Evolutionary conservation across 2,113 vertebrate genomes (phyloP).

Genomic region (Gambusia affinis): DNA sequence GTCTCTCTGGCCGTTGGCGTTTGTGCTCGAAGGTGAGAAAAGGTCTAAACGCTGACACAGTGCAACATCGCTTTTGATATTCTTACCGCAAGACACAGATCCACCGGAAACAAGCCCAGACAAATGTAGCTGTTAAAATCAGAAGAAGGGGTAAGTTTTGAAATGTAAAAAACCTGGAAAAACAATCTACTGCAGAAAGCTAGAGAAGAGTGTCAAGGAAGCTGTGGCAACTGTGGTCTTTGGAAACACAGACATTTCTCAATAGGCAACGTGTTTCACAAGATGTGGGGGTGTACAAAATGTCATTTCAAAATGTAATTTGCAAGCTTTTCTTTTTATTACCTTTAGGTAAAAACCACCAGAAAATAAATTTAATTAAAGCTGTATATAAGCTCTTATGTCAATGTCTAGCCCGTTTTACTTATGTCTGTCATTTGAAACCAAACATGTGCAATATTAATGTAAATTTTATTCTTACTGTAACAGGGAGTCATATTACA

Average conservation of each 20-base stretch:
- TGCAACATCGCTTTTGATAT: constrained; percentile 58
- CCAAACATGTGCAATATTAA: neutral
- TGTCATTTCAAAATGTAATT: neutral
- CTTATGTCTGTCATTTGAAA: neutral
- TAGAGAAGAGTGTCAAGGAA: constrained; percentile 30
- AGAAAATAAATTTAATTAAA: neutral
- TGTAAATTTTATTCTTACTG: constrained; percentile 11
- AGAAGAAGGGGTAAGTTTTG: constrained; percentile 12
- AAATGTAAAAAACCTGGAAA: constrained; percentile 15
- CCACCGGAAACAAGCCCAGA: constrained; percentile 23
- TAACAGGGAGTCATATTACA: too few species aligned
- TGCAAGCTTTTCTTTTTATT: neutral
- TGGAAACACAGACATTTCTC: constrained; percentile 9
- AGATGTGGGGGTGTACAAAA: constrained; percentile 10
- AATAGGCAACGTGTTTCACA: constrained; percentile 1
- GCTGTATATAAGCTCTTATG: neutral
- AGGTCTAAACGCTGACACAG: constrained; percentile 72
- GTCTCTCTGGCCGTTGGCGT: constrained; percentile 54
- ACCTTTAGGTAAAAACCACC: neutral
- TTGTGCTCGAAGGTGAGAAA: constrained; percentile 69
- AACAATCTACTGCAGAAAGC: neutral
- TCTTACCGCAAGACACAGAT: constrained; percentile 46
- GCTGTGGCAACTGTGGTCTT: neutral
- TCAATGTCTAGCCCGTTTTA: neutral
- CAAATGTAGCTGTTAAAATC: constrained; percentile 13